Conservation (phyloP, 2,113 vertebrate genomes). For the Myiozetetes cayanensis region DNA sequence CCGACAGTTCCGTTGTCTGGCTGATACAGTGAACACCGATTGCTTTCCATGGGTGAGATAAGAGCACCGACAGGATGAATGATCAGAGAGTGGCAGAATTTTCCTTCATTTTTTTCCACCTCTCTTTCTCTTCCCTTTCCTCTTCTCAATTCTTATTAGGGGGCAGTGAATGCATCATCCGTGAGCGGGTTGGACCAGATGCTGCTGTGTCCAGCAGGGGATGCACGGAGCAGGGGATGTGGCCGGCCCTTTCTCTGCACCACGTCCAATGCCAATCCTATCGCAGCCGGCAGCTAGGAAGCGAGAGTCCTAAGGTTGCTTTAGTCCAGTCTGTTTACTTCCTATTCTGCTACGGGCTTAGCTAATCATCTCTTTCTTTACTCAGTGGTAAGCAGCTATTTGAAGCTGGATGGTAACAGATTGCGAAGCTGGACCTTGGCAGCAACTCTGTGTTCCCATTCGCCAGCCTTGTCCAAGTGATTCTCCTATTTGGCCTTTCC, state of each 20-base stretch:
- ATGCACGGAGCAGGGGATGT: slow-evolving; percentile 47
- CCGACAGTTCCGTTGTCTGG: background rate
- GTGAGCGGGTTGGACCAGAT: background rate
- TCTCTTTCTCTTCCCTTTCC: background rate
- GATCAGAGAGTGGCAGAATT: background rate
- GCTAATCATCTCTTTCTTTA: slow-evolving; percentile 29
- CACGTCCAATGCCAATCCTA: background rate
- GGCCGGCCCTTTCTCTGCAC: background rate
- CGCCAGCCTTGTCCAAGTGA: background rate
- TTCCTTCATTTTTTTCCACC: background rate
- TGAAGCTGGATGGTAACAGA: slow-evolving; percentile 12
- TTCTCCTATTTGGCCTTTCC: background rate
- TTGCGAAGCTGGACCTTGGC: slow-evolving; percentile 13
- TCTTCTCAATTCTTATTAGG: background rate
- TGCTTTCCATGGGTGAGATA: background rate
- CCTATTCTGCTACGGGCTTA: slow-evolving; percentile 50
- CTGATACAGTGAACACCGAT: background rate
- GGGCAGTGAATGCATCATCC: background rate
- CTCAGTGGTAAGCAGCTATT: slow-evolving; percentile 30
- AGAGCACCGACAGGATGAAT: background rate
- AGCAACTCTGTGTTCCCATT: background rate
- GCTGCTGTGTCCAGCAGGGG: slow-evolving; percentile 40
- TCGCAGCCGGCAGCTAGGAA: background rate
- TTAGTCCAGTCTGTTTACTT: slow-evolving; percentile 1
- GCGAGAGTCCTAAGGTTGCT: background rate